Conservation (phyloP, 2,888 invertebrate genomes). For the Tetanocera ferruginea region DNA sequence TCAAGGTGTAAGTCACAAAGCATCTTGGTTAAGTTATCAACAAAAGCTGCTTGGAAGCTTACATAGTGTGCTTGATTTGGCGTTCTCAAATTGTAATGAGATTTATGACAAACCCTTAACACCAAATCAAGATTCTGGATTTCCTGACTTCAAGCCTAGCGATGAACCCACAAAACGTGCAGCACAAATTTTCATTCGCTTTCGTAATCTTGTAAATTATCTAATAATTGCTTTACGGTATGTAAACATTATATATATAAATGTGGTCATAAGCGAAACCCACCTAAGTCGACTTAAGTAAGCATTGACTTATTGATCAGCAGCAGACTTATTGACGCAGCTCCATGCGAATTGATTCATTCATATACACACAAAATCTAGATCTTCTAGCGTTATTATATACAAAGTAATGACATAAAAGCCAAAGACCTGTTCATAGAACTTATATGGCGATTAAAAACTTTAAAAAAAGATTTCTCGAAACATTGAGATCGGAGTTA, state of each 20-base stretch:
- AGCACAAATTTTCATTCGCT: constrained; percentile 53
- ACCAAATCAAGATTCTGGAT: constrained; percentile 42
- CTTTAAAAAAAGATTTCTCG: too few relatives aligned
- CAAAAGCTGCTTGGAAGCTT: constrained; percentile 55
- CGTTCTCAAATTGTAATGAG: constrained; percentile 56
- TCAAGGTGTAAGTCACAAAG: constrained; percentile 57
- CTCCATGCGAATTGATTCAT: too few relatives aligned
- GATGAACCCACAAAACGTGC: constrained; percentile 56
- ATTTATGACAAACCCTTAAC: constrained; percentile 52
- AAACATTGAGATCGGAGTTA: too few relatives aligned
- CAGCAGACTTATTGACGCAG: too few relatives aligned
- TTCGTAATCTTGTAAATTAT: constrained; percentile 54
- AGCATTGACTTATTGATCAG: too few relatives aligned
- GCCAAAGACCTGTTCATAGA: too few relatives aligned
- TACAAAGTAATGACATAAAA: too few relatives aligned
- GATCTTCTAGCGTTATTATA: not conserved
- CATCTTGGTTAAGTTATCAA: constrained; percentile 59
- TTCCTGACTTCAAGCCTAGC: constrained; percentile 46
- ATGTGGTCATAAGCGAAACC: too few relatives aligned
- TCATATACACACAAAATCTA: too few relatives aligned
- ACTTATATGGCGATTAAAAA: too few relatives aligned
- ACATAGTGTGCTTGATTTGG: constrained; percentile 52
- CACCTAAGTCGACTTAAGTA: too few relatives aligned
- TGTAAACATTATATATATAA: constrained; percentile 11
- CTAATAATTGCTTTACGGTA: constrained; percentile 55